Percentiles rank a stretch among this genome's conserved stretches.
These are phyloP conservation scores for Lymantria monacha DNA, from an alignment of 2,888 invertebrate species.

Conservation along the genomic window DNA sequence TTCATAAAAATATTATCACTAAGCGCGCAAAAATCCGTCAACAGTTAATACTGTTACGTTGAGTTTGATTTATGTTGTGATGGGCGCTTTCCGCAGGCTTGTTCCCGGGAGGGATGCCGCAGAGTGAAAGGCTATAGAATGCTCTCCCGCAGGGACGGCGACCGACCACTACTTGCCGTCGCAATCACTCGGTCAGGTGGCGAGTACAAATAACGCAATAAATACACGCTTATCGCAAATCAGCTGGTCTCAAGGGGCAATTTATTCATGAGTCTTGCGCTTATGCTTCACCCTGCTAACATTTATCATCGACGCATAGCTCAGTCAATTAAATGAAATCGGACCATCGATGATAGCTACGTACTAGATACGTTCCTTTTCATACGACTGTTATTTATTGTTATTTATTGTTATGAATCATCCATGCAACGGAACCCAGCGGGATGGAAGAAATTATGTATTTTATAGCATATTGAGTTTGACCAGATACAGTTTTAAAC, in stretches of 20 bases:
- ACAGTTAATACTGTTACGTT: slow-evolving; percentile 51
- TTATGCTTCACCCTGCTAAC: slow-evolving; percentile 73
- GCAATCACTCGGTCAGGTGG: slow-evolving; percentile 40
- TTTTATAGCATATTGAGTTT: neutral
- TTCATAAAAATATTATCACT: too few species aligned
- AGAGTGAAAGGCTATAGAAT: slow-evolving; percentile 55
- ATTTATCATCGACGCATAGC: slow-evolving; percentile 75
- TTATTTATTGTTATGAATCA: slow-evolving; percentile 62
- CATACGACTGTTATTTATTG: slow-evolving; percentile 68
- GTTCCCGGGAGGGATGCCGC: slow-evolving; percentile 51
- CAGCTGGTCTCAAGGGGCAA: slow-evolving; percentile 74
- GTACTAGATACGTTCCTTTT: slow-evolving; percentile 61
- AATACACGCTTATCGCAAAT: slow-evolving; percentile 80
- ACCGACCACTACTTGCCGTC: slow-evolving; percentile 20
- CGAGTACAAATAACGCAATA: slow-evolving; percentile 75
- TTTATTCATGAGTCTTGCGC: slow-evolving; percentile 73
- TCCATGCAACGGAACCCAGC: slow-evolving; percentile 10
- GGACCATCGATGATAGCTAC: slow-evolving; percentile 70
- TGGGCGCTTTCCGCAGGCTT: slow-evolving; percentile 47
- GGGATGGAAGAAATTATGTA: slow-evolving; percentile 5
- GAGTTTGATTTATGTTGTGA: slow-evolving; percentile 61
- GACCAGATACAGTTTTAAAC: too few species aligned
- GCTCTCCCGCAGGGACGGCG: slow-evolving; percentile 61
- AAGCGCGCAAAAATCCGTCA: slow-evolving; percentile 49
- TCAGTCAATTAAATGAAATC: slow-evolving; percentile 80